These are phyloP conservation scores for Xestoiulus laeticollis DNA, from an alignment of 2,888 invertebrate genomes.

Conservation along the genomic window DNA sequence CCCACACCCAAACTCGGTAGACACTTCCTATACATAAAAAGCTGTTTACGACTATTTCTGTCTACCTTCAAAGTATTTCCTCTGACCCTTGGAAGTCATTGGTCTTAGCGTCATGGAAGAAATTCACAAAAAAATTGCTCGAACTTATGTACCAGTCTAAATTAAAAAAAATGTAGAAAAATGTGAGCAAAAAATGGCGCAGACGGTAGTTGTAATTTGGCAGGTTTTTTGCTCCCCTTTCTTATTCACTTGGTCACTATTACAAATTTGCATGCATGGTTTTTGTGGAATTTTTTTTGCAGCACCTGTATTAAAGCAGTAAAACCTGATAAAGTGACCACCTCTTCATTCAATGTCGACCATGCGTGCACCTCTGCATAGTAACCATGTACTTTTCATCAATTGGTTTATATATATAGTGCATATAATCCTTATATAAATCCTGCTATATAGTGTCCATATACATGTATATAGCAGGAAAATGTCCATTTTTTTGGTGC, in stretches of 20 bases:
- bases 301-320: no score
- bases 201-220: background rate
- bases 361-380: no score
- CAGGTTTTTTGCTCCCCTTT: background rate
- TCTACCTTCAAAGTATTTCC: conserved; percentile 31
- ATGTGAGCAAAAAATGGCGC: background rate
- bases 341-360: no score
- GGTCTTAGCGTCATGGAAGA: background rate
- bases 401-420: no score
- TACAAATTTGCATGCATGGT: background rate
- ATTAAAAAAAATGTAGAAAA: conserved; percentile 6
- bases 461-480: no score
- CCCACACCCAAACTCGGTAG: background rate
- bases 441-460: background rate
- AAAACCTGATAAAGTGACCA: no score
- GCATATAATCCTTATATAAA: background rate
- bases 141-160: background rate
- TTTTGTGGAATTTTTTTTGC: background rate
- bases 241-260: background rate
- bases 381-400: no score
- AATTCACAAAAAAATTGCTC: background rate
- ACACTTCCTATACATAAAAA: conserved; percentile 43
- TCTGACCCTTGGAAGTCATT: conserved; percentile 19
- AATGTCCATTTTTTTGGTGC: no score
- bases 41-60: conserved; percentile 39